Base-by-base conservation (phyloP, 1,140 invertebrate genomes). In the Cherax destructor region DNA sequence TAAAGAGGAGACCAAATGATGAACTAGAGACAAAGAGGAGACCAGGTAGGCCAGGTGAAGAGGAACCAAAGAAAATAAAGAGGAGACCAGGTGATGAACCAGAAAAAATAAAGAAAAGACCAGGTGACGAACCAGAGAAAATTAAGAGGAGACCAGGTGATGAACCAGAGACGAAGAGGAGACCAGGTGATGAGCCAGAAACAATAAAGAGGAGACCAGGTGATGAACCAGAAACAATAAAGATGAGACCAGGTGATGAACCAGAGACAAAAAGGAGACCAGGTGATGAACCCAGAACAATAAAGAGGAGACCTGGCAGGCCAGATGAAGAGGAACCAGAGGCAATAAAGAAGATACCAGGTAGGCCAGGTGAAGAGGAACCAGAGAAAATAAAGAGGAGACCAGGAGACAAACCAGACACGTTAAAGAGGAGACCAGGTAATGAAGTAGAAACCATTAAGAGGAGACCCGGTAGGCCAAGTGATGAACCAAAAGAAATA, bases 301-400 rank as follows among this genome's bases (percentile, higher is more conserved):
- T 61, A 30, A 79, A 65, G 18, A 87, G 52, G 18, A 87, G 52
- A 30, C 52, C 74, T 4, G 10, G 3, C 7, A 50, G 47, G 41
- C 61, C 61, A 74, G 47, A 47, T n/a, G 52, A 85, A 16, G 81
- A 91, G 21, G 88, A 91, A 50, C 81, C 72, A 41, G 72, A 83
- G n/a, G 18, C 61, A 0, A 65, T 59, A 7, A 77, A 79, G 72
- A 86, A 49, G 52, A 77, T 59, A 10, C 84, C 84, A 21, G 50
- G 7, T 56, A 41, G 30, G 30, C 30, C 30, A 41, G 30, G 30
- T 41, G 30, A 41, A 41, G 74, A 52, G 7, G 41, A 41, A 41
- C 61, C 69, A 76, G 69, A 59, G 61, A n/a, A 5, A 5, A 3
- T 21, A 65, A 21, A 49, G 47, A 80, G 24, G 56, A 88, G 21